Evolutionary conservation across 64 coral and sea anemone genomes (phyloP).

Genomic region (Dendrophyllia cribrosa): DNA sequence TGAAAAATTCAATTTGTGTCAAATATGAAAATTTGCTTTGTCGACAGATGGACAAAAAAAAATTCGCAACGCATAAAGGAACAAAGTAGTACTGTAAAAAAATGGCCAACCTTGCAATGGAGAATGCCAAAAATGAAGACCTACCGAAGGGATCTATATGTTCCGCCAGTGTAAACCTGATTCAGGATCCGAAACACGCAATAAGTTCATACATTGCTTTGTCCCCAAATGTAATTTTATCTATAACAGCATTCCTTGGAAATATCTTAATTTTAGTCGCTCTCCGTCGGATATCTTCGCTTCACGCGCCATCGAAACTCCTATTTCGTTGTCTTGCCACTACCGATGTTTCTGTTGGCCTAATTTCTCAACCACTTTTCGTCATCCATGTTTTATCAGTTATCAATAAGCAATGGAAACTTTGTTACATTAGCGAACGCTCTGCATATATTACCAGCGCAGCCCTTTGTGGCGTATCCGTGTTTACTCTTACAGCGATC

Average conservation of each 20-base stretch:
- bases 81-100: not conserved
- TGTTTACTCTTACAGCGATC: not conserved
- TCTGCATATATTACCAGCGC: not conserved
- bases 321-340: not conserved
- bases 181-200: not conserved
- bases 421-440: not conserved
- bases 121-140: not conserved
- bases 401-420: not conserved
- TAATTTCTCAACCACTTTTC: not conserved
- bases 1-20: not conserved
- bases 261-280: slow-evolving; percentile 3
- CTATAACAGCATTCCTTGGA: not conserved
- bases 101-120: not conserved
- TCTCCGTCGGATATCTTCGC: not conserved
- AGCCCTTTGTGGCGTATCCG: not conserved
- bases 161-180: not conserved
- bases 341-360: not conserved
- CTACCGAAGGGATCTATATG: not conserved
- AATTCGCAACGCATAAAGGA: not conserved
- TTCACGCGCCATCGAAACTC: not conserved
- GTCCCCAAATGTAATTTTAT: not conserved
- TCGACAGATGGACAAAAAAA: not conserved
- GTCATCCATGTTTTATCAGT: not conserved
- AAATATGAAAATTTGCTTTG: not conserved
- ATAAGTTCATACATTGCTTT: not conserved